These are phyloP conservation scores for Syrrhaptes paradoxus DNA, from an alignment of 2,113 vertebrate species.

Conservation along the genomic window DNA sequence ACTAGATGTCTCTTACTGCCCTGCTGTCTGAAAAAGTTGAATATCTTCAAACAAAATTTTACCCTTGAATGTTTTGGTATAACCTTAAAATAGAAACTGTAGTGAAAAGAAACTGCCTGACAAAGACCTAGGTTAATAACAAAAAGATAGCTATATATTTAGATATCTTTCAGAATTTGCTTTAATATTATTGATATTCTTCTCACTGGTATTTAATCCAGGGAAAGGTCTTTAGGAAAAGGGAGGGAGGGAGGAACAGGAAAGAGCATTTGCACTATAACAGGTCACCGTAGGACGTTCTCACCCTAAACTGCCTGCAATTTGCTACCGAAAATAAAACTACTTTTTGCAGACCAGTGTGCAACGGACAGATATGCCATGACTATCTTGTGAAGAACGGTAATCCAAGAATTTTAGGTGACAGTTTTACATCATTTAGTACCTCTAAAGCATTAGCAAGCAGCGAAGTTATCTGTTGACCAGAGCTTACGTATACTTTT, in stretches of 20 bases:
- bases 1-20: constrained; percentile 51
- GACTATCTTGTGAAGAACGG: not conserved
- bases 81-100: constrained; percentile 28
- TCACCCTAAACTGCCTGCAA: not conserved
- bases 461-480: not conserved
- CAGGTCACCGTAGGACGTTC: not conserved
- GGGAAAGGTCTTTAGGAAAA: not conserved
- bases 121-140: not conserved
- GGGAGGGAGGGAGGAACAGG: not conserved
- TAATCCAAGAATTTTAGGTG: not conserved
- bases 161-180: not conserved
- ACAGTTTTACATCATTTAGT: not conserved
- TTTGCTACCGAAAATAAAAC: not conserved
- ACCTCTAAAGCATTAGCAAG: not conserved
- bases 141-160: not conserved
- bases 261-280: not conserved
- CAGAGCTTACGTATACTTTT: not conserved
- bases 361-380: not conserved
- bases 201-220: not conserved
- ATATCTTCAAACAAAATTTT: not conserved
- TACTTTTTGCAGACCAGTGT: not conserved
- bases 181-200: not conserved
- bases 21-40: not conserved
- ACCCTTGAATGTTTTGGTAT: not conserved
- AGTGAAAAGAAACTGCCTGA: not conserved